Percentiles rank a stretch among this genome's conserved stretches.
Evolutionary conservation across 2,888 invertebrate species (phyloP).

Genomic region (Amphipyra berbera): DNA sequence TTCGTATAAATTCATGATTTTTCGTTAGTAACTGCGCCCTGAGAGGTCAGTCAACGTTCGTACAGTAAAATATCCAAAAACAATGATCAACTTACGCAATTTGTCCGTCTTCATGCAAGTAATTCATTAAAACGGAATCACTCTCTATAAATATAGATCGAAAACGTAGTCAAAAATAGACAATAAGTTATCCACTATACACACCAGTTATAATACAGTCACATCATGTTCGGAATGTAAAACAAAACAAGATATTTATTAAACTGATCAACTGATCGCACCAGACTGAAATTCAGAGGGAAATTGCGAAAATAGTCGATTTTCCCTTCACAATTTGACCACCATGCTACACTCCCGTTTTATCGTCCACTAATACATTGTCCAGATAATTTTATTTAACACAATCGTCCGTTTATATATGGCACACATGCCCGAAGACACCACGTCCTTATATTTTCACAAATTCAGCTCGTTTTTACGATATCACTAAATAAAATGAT

Average conservation of each 20-base stretch:
- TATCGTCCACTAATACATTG: conserved; percentile 68
- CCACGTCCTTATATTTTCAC: conserved; percentile 77
- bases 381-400: conserved; percentile 62
- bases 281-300: conserved; percentile 62
- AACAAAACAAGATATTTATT: conserved; percentile 64
- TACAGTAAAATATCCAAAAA: conserved; percentile 53
- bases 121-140: conserved; percentile 77
- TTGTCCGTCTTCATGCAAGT: conserved; percentile 71
- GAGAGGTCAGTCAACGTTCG: not conserved
- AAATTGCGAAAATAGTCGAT: conserved; percentile 73
- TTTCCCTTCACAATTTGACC: conserved; percentile 64
- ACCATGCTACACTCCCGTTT: conserved; percentile 64
- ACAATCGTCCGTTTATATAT: conserved; percentile 71
- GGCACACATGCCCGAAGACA: conserved; percentile 75
- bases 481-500: conserved; percentile 86
- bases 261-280: conserved; percentile 49
- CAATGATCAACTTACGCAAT: conserved; percentile 83
- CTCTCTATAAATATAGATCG: conserved; percentile 79
- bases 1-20: conserved; percentile 4
- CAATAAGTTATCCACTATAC: conserved; percentile 70
- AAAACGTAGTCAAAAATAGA: conserved; percentile 84
- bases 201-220: conserved; percentile 69
- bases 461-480: conserved; percentile 81
- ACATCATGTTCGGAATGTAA: conserved; percentile 73
- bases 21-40: not conserved